Percentiles rank a stretch among this genome's conserved stretches.
phyloP scores from a whole-genome alignment of 2,888 invertebrate species.

The Nephrocerus scutellatus region DNA sequence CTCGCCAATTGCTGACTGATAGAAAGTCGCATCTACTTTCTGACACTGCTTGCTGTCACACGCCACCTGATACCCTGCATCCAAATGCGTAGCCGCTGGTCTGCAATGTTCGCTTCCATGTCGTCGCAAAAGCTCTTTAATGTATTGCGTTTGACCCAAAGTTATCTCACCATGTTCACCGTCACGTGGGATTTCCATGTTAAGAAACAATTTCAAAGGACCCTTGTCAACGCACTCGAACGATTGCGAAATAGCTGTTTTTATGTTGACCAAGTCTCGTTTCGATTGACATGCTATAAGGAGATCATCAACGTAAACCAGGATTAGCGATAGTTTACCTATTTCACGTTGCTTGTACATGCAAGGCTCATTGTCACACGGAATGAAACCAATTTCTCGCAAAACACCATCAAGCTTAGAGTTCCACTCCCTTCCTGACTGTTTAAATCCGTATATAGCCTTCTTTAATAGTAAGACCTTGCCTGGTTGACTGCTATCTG shows the following conservation, averaged over 20 bases:
- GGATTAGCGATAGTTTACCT: slow-evolving; percentile 17
- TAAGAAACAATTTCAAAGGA: too few species aligned
- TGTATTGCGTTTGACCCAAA: too few species aligned
- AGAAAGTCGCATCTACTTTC: slow-evolving; percentile 10
- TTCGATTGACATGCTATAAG: slow-evolving; percentile 16
- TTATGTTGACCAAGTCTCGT: slow-evolving; percentile 12
- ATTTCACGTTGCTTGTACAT: slow-evolving; percentile 12
- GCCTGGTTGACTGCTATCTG: slow-evolving; percentile 1
- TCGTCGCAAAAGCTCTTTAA: too few species aligned
- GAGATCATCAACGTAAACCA: slow-evolving; percentile 23
- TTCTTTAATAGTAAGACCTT: slow-evolving; percentile 20
- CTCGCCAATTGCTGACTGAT: slow-evolving; percentile 20
- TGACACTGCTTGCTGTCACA: slow-evolving; percentile 13
- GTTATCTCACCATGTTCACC: too few species aligned
- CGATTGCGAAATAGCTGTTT: too few species aligned
- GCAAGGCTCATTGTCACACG: slow-evolving; percentile 20
- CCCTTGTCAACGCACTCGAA: too few species aligned
- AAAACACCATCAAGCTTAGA: slow-evolving; percentile 18
- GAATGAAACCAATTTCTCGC: slow-evolving; percentile 16
- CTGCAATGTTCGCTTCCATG: too few species aligned
- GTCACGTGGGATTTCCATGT: too few species aligned
- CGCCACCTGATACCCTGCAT: slow-evolving; percentile 12
- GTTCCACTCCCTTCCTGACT: slow-evolving; percentile 26
- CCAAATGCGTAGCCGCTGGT: too few species aligned
- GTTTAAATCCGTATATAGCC: slow-evolving; percentile 26